Percentiles rank a stretch among this genome's conserved stretches.
These are phyloP conservation scores for Triops cancriformis DNA, from an alignment of 1,140 invertebrate species.

Conservation along the genomic window DNA sequence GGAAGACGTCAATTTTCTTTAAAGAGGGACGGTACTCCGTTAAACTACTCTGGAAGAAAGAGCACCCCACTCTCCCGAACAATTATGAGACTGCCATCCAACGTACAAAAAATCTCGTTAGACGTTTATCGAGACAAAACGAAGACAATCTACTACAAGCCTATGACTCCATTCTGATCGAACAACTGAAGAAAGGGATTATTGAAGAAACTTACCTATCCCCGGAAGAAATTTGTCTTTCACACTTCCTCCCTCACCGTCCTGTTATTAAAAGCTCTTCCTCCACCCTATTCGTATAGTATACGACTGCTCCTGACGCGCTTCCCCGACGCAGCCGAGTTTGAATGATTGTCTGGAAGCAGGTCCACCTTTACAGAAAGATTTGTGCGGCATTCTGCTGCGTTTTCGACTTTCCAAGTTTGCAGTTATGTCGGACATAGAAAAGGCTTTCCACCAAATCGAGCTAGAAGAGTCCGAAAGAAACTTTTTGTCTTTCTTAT, in stretches of 20 bases:
- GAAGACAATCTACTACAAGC: background rate
- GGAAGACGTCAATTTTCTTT: background rate
- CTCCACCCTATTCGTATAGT: constrained; percentile 6
- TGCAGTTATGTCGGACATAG: too few species aligned
- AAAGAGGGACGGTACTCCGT: constrained; percentile 19
- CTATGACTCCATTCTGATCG: constrained; percentile 16
- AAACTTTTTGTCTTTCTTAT: constrained; percentile 19
- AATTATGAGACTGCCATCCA: constrained; percentile 15
- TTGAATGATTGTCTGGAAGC: too few species aligned
- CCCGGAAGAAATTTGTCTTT: background rate
- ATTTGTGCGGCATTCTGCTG: too few species aligned
- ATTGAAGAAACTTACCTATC: background rate
- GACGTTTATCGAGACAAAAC: background rate
- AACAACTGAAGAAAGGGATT: constrained; percentile 13
- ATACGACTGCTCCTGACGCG: too few species aligned
- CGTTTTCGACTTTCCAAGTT: too few species aligned
- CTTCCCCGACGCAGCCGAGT: too few species aligned
- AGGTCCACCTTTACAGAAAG: too few species aligned
- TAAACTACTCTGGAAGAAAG: background rate
- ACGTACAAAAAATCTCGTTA: background rate
- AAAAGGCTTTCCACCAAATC: too few species aligned
- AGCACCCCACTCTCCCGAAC: constrained; percentile 14
- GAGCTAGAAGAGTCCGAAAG: constrained; percentile 13
- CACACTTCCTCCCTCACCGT: too few species aligned
- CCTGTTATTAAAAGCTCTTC: background rate